Evolutionary conservation across 2,888 invertebrate genomes (phyloP), one percentile per base, ranked within the genome.

Genomic region (Lasioglossum figueresi): DNA sequence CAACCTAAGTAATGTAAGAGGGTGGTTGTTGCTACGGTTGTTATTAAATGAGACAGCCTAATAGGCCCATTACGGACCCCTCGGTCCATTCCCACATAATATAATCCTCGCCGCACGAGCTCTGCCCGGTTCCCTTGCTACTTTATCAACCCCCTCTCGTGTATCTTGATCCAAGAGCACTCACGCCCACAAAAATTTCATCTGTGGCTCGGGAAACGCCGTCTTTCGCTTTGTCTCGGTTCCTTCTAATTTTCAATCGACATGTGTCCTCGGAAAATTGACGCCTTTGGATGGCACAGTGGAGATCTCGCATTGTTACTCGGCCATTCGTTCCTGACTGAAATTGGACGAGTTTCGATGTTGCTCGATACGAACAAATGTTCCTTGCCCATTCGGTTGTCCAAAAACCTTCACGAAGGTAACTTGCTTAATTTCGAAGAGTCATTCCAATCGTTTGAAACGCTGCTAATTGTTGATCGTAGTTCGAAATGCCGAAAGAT

Each of bases 1-100:
- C 93, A 94, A 94, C 92, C 92, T 91, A 93, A 94, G 94, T 93
- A 94, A 94, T 91, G 92, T 91, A 93, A 93, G 66, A 94, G 91
- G 91, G 91, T 94, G 93, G 92, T 93, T 93, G 94, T 93, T 93
- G 93, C 93, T 93, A 92, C 92, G 94, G 94, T 93, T 94, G 94
- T 95, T 95, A 95, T 95, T 95, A 95, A 95, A 95, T 94, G 94
- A 95, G 95, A 95, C 95, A 94, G 95, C 94, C 94, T 95, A 95
- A 95, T 95, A 95, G 95, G 93, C 93, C 95, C 94, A 95, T 95
- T 95, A 95, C 93, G 90, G 91, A 92, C 92, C 92, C 92, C 92
- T 92, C 92, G 89, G 92, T 93, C 93, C 93, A 93, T 93, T 93
- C 92, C 93, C 92, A 93, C 93, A 93, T 94, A 93, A 94, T 94